phyloP scores from a whole-genome alignment of 2,888 invertebrate species.

The Ophion costatus region DNA sequence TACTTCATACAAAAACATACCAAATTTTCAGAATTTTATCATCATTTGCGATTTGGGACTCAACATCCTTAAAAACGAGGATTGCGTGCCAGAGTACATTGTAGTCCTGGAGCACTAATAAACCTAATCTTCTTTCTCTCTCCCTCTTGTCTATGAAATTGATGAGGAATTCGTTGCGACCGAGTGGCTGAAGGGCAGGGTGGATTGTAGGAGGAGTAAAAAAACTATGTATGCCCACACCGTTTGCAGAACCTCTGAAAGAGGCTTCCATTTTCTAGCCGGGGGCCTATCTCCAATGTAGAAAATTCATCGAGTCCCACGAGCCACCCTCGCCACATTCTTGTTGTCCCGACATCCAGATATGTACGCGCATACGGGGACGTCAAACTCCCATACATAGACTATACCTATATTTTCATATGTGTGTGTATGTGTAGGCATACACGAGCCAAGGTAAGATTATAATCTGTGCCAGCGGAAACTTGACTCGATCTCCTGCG shows the following conservation, averaged over 20 bases:
- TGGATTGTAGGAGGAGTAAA: constrained; percentile 25
- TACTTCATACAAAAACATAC: too few species aligned
- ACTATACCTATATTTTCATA: background rate
- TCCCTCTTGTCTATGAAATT: constrained; percentile 33
- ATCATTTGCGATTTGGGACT: too few species aligned
- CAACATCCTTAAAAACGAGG: too few species aligned
- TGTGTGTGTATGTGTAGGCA: background rate
- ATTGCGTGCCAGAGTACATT: too few species aligned
- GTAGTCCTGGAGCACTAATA: too few species aligned
- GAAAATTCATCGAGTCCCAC: constrained; percentile 68
- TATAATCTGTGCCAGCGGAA: constrained; percentile 66
- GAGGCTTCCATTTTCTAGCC: constrained; percentile 65
- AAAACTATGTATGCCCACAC: constrained; percentile 36
- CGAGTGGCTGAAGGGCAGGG: constrained; percentile 47
- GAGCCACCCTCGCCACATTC: constrained; percentile 66
- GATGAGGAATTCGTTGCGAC: constrained; percentile 49
- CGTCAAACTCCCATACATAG: constrained; percentile 30
- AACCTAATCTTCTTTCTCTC: background rate
- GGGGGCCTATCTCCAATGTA: constrained; percentile 61
- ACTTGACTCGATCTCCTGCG: constrained; percentile 66
- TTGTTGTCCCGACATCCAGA: constrained; percentile 59
- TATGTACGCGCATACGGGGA: constrained; percentile 35
- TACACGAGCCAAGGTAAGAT: constrained; percentile 49
- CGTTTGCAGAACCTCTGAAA: constrained; percentile 51
- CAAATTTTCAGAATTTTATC: too few species aligned